Base-by-base conservation (phyloP, 2,113 vertebrate species). In the Chitala chitala region DNA sequence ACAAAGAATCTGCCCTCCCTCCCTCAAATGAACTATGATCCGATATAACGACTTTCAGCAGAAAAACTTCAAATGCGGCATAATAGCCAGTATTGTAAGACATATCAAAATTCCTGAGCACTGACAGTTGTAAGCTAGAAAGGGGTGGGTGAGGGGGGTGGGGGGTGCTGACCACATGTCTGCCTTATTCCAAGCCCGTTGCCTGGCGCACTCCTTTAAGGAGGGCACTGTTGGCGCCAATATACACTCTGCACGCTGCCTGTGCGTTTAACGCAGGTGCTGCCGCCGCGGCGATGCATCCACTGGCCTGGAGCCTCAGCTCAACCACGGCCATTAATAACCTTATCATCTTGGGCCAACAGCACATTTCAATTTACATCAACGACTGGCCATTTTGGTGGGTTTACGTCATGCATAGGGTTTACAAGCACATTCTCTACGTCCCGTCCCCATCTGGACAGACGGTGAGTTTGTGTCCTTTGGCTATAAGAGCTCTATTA, bases 311-410 rank as follows among this genome's bases (percentile, higher is more conserved):
- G 50, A 22, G 73, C 36, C 40, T 56, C 73, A 33, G 64, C 24
- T 66, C 29, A 55, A 70, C 66, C 20, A 24, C 12, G 51, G 20
- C 61, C 74, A 70, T 70, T 70, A 70, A 61, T 51, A 50, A 46
- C 56, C 22, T 53, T 63, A 69, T 75, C 65, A 75, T 69, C 74
- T 75, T 15, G 36, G 29, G 40, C 66, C 74, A 75, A 75, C 66
- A 70, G 44, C 44, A 63, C 68, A 58, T 75, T 75, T 71, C 51
- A 75, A 61, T 75, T 75, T 75, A 75, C 54, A 61, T 75, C 74
- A 75, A 71, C 55, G 74, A n/a, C 42, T 70, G 54, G 22, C 64
- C 73, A 48, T 69, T 53, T 58, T 58, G 64, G 69, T n/a, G 64
- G 50, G 38, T 46, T 66, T 54, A 66, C 64, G 51, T 69, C 73